Conservation (phyloP, 2,888 invertebrate genomes). For the Phyllotreta striolata region DNA sequence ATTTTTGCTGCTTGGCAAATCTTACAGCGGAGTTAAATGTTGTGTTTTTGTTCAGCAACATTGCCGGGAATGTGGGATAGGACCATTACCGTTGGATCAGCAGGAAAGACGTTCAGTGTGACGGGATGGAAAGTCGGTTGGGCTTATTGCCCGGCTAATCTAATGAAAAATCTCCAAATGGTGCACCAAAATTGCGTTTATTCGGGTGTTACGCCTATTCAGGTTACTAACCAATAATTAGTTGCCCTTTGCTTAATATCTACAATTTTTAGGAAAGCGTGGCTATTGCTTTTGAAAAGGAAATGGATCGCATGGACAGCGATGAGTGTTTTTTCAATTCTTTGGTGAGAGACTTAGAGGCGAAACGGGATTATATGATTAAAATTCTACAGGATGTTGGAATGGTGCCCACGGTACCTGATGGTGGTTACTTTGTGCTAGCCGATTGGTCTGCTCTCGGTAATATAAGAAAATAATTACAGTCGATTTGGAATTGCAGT, state of each 20-base stretch:
- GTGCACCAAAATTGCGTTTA: conserved; percentile 96
- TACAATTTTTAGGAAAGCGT: conserved; percentile 79
- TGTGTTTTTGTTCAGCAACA: conserved; percentile 24
- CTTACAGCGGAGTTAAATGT: neutral
- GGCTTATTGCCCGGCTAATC: conserved; percentile 88
- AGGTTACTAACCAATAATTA: conserved; percentile 62
- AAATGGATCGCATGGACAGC: conserved; percentile 72
- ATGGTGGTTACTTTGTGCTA: conserved; percentile 97
- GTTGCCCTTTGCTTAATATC: neutral
- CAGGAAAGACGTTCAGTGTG: conserved; percentile 97
- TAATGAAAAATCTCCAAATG: conserved; percentile 83
- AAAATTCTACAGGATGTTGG: conserved; percentile 79
- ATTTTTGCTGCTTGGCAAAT: conserved; percentile 25
- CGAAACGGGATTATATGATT: conserved; percentile 82
- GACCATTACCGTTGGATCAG: conserved; percentile 95
- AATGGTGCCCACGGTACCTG: conserved; percentile 90
- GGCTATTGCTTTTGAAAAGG: conserved; percentile 87
- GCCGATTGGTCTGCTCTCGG: conserved; percentile 88
- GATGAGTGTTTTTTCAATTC: conserved; percentile 86
- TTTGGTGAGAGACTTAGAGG: conserved; percentile 75
- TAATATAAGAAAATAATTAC: conserved; percentile 54
- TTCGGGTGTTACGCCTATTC: conserved; percentile 89
- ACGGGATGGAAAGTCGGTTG: conserved; percentile 98
- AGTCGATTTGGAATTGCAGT: neutral
- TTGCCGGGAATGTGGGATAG: conserved; percentile 99